Evolutionary conservation across 1,140 invertebrate species (phyloP).

Genomic region (Polyergus mexicanus): DNA sequence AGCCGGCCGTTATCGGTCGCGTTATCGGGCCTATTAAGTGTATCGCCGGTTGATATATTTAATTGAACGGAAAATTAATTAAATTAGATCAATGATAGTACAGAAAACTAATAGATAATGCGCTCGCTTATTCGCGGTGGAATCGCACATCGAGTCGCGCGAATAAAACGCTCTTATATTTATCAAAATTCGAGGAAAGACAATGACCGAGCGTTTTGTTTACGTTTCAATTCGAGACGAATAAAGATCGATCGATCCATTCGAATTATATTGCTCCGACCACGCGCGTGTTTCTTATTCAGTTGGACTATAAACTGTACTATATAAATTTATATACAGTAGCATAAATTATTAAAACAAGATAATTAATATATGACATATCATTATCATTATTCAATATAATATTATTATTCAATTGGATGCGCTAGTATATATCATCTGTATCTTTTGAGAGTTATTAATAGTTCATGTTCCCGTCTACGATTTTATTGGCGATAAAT

Average conservation of each 20-base stretch:
- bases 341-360: too few relatives aligned
- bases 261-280: too few relatives aligned
- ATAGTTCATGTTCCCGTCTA: too few relatives aligned
- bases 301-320: background rate
- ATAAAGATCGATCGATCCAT: too few relatives aligned
- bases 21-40: slow-evolving; percentile 13
- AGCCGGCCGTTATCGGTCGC: background rate
- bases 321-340: too few relatives aligned
- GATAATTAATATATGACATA: too few relatives aligned
- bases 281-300: slow-evolving; percentile 46
- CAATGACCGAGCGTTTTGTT: background rate
- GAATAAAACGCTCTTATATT: background rate
- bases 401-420: too few relatives aligned
- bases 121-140: background rate
- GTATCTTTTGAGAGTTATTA: too few relatives aligned
- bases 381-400: too few relatives aligned
- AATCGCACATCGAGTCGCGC: background rate
- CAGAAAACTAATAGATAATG: slow-evolving; percentile 8
- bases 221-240: background rate
- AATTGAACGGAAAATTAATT: background rate
- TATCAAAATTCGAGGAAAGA: background rate
- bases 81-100: background rate
- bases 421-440: too few relatives aligned
- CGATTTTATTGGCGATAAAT: too few relatives aligned
- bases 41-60: background rate